These are phyloP conservation scores for Eurystomus gularis DNA, from an alignment of 2,113 vertebrate genomes.

Conservation along the genomic window DNA sequence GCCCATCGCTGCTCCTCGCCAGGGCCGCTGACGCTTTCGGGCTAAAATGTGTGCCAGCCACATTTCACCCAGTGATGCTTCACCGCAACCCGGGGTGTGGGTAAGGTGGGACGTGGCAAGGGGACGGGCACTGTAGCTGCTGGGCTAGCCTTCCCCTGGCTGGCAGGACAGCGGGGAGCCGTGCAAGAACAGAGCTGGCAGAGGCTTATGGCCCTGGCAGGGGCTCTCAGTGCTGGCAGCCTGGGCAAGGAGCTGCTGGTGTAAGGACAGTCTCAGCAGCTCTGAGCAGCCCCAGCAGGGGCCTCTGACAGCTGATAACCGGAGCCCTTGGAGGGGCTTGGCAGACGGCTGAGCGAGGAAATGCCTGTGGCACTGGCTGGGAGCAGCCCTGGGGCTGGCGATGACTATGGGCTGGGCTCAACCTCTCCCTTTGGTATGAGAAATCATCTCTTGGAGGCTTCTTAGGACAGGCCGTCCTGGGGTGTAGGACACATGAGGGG, in stretches of 20 bases:
- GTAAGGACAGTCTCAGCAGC: background rate
- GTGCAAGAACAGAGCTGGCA: background rate
- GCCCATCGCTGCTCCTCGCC: background rate
- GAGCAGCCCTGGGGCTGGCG: background rate
- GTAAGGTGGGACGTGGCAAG: background rate
- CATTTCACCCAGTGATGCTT: background rate
- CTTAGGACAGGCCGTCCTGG: background rate
- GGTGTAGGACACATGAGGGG: fast-evolving
- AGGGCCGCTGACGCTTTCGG: background rate
- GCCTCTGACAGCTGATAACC: slow-evolving; percentile 62
- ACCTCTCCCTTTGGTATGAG: background rate
- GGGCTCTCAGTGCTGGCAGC: background rate
- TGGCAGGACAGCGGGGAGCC: background rate
- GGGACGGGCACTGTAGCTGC: background rate
- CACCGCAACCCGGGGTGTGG: fast-evolving
- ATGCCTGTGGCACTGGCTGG: slow-evolving; percentile 32
- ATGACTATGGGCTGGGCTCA: background rate
- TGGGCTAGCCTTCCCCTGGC: background rate
- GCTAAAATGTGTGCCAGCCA: fast-evolving
- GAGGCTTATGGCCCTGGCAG: background rate
- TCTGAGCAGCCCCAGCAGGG: background rate
- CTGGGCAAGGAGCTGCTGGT: background rate
- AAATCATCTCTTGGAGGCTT: background rate
- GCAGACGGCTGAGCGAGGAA: slow-evolving; percentile 23
- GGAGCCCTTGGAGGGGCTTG: background rate